A percentile compares a stretch with the other conserved stretches of the same genome.
Conservation (phyloP, 2,797 vertebrate species). For the Masticophis lateralis region DNA sequence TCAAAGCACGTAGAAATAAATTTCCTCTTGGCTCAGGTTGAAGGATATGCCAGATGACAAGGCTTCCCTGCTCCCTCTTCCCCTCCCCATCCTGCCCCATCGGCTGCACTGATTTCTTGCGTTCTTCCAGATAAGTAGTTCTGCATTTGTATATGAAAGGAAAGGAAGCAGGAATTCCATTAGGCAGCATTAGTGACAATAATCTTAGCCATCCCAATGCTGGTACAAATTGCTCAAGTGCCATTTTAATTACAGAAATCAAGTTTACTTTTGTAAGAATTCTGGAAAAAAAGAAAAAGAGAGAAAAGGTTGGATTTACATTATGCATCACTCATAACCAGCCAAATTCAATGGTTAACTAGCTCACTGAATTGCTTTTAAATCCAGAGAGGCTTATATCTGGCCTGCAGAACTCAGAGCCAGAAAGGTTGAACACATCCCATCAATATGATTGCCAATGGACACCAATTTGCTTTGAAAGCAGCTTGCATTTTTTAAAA, state of each 20-base stretch:
- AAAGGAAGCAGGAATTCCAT: slow-evolving; percentile 78
- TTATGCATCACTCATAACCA: neutral
- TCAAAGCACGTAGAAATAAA: slow-evolving; percentile 57
- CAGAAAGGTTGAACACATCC: neutral
- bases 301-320: neutral
- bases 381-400: neutral
- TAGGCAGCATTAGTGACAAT: slow-evolving; percentile 66
- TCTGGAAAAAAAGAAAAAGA: neutral
- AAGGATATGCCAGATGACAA: slow-evolving; percentile 65
- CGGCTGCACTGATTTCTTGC: slow-evolving; percentile 55
- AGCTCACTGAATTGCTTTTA: neutral
- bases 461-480: neutral
- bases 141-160: slow-evolving; percentile 58
- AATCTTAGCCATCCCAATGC: slow-evolving; percentile 50
- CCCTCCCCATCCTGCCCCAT: neutral
- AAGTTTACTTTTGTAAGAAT: neutral
- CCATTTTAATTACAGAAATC: neutral
- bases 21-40: slow-evolving; percentile 68
- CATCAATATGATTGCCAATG: no score
- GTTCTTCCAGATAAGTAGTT: slow-evolving; percentile 61
- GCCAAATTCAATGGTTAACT: neutral
- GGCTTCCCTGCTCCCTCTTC: slow-evolving; percentile 26
- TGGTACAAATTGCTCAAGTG: slow-evolving; percentile 52
- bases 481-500: no score
- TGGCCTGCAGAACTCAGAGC: neutral